Evolutionary conservation across 1,140 invertebrate species (phyloP), one percentile per base, ranked within the genome.

Genomic region (Pantala flavescens): DNA sequence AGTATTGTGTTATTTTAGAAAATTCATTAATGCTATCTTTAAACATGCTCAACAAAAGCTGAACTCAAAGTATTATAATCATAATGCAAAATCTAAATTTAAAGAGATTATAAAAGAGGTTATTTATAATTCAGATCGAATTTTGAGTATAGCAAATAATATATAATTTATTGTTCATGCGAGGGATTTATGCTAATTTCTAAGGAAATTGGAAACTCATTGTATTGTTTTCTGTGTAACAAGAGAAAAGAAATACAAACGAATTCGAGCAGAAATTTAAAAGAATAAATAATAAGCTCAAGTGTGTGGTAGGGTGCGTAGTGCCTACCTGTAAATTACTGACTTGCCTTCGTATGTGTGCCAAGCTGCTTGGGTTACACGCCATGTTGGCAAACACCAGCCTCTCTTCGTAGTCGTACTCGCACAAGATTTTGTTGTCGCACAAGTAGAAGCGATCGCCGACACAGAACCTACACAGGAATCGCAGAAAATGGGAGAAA

Each of bases 351-450:
- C 86, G 84, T 74, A 87, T 82, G 76, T 86, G 84, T 42, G 85
- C 84, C 70, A 87, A 79, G 72, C 84, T 85, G 77, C 85, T 85
- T 75, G 86, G 85, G 74, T 84, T 85, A 77, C 83, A 86, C 28
- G 85, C 81, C 82, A 87, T 84, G 77, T 84, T 85, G 28, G 86
- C 85, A 79, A 87, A 87, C 72, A 87, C 83, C 81, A 87, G 84
- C 70, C 86, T 24, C 82, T 96, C 94, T 82, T 96, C 93, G 84
- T 96, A 97, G 83, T 97, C 94, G 82, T 95, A 94, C 82, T 96
- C 93, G 84, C 94, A 97, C 0, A 97, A 86, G 77, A 97, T 95
- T 84, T 94, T 94, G 85, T 96, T 96, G 83, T 96, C 93, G 83
- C 91, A 95, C 77, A 96, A 84, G 82, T 95, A 96, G 83, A 95